These are phyloP conservation scores for Scaptomyza tumidula DNA, from an alignment of 2,888 invertebrate species.

Conservation along the genomic window DNA sequence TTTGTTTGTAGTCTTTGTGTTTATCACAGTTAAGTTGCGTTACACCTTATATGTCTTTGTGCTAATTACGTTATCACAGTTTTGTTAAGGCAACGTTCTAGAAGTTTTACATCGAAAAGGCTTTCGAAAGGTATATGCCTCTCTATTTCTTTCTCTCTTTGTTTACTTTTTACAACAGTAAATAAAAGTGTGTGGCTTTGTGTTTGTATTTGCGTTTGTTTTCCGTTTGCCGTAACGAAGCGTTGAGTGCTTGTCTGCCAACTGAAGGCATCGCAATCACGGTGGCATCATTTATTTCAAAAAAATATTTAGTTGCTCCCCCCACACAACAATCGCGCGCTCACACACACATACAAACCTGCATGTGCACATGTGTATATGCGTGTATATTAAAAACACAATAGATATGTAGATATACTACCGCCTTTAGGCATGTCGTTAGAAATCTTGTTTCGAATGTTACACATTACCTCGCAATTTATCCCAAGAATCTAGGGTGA, in stretches of 20 bases:
- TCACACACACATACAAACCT: slow-evolving; percentile 7
- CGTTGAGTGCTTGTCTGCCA: slow-evolving; percentile 67
- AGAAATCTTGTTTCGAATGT: slow-evolving; percentile 36
- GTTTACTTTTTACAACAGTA: slow-evolving; percentile 39
- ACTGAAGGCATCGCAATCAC: slow-evolving; percentile 61
- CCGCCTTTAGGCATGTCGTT: slow-evolving; percentile 25
- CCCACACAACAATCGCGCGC: slow-evolving; percentile 8
- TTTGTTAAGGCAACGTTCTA: slow-evolving; percentile 56
- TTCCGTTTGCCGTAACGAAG: slow-evolving; percentile 49
- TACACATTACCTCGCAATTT: slow-evolving; percentile 2
- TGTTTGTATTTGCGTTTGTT: slow-evolving; percentile 38
- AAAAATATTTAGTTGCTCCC: slow-evolving; percentile 57
- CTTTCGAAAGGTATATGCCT: slow-evolving; percentile 38
- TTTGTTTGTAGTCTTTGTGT: slow-evolving; percentile 17
- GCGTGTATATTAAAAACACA: slow-evolving; percentile 15
- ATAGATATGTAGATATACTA: slow-evolving; percentile 15
- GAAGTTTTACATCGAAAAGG: slow-evolving; percentile 69
- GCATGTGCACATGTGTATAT: slow-evolving; percentile 14
- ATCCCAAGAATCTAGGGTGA: slow-evolving; percentile 2
- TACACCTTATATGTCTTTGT: slow-evolving; percentile 25
- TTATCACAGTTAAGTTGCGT: slow-evolving; percentile 54
- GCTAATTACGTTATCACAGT: slow-evolving; percentile 64
- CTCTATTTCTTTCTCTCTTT: slow-evolving; percentile 22
- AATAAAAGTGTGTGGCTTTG: slow-evolving; percentile 7
- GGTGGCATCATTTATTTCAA: slow-evolving; percentile 68